These are phyloP conservation scores for Dysdera silvatica DNA, from an alignment of 1,140 invertebrate genomes.

Conservation along the genomic window DNA sequence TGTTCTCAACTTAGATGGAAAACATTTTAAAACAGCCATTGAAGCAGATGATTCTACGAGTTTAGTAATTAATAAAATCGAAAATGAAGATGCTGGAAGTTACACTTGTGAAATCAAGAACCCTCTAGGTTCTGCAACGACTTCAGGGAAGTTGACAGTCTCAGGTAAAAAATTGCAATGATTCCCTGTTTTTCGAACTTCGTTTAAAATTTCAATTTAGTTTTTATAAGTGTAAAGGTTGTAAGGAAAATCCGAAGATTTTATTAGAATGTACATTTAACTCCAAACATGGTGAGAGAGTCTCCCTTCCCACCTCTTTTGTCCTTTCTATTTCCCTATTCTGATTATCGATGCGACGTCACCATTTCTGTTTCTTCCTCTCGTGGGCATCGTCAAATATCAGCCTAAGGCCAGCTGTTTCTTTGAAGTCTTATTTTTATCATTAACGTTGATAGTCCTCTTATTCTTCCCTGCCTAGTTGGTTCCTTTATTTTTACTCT, in stretches of 20 bases:
- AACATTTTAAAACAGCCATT: conserved; percentile 60
- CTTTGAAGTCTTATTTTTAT: too few relatives aligned
- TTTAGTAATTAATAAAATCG: conserved; percentile 78
- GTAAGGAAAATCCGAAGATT: neutral
- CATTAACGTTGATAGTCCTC: too few relatives aligned
- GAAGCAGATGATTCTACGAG: conserved; percentile 85
- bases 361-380: too few relatives aligned
- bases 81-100: conserved; percentile 67
- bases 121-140: conserved; percentile 53
- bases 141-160: conserved; percentile 10
- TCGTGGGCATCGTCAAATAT: too few relatives aligned
- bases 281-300: too few relatives aligned
- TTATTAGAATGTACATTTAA: too few relatives aligned
- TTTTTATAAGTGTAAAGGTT: neutral
- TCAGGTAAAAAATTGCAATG: conserved; percentile 10
- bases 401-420: too few relatives aligned
- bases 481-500: too few relatives aligned
- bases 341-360: too few relatives aligned
- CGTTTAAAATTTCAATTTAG: neutral
- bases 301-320: too few relatives aligned
- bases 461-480: too few relatives aligned
- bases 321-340: too few relatives aligned
- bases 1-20: conserved; percentile 33
- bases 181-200: neutral
- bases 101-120: conserved; percentile 91